Conservation (phyloP, 2,888 invertebrate species). For the Acanthosepion pharaonis region DNA sequence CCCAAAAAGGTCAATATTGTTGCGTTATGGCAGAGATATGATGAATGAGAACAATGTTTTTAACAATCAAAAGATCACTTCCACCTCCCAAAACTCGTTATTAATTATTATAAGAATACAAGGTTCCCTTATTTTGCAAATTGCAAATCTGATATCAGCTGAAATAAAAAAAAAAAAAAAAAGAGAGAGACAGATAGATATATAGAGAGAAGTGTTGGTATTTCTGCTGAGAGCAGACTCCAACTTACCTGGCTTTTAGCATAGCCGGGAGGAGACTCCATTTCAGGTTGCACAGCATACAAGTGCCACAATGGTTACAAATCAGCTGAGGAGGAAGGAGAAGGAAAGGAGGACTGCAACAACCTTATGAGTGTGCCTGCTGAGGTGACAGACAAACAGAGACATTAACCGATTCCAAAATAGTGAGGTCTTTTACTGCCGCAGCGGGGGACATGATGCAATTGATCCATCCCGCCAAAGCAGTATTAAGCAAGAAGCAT, state of each 20-base stretch:
- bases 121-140: too few relatives aligned
- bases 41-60: too few relatives aligned
- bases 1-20: too few relatives aligned
- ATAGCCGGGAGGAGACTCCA: not conserved
- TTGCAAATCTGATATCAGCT: too few relatives aligned
- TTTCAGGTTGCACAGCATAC: conserved; percentile 44
- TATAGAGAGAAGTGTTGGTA: not conserved
- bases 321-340: conserved; percentile 34
- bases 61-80: too few relatives aligned
- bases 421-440: not conserved
- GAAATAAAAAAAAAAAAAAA: too few relatives aligned
- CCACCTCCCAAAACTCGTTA: too few relatives aligned
- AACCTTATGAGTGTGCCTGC: conserved; percentile 41
- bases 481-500: not conserved
- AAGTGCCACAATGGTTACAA: conserved; percentile 41
- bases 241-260: conserved; percentile 15
- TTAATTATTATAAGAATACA: too few relatives aligned
- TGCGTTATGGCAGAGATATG: too few relatives aligned
- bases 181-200: not conserved
- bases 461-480: conserved; percentile 24
- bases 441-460: not conserved
- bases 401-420: conserved; percentile 39
- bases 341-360: conserved; percentile 34
- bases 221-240: not conserved
- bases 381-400: conserved; percentile 42